Percentiles rank a stretch among this genome's conserved stretches.
These are phyloP conservation scores for Orchesellides sinensis DNA, from an alignment of 2,888 invertebrate genomes.

Conservation along the genomic window DNA sequence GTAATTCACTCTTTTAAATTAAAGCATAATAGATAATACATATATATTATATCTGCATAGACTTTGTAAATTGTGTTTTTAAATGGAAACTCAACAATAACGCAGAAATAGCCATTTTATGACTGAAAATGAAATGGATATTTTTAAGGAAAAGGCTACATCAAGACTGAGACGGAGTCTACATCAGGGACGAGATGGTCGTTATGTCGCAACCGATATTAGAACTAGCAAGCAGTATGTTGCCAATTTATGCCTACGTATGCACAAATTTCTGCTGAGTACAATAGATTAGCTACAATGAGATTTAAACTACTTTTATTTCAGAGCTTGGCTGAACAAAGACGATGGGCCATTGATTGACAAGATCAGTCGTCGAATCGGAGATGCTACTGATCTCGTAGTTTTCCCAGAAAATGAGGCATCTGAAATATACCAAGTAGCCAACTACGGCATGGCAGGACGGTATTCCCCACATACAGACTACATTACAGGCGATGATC, in stretches of 20 bases:
- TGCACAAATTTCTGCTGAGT: neutral
- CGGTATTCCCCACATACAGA: conserved; percentile 75
- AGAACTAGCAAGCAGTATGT: conserved; percentile 75
- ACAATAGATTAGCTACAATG: neutral
- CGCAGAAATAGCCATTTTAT: conserved; percentile 70
- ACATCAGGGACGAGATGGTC: conserved; percentile 74
- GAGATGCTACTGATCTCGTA: conserved; percentile 70
- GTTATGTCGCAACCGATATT: conserved; percentile 74
- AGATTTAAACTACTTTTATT: neutral
- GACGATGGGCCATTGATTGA: conserved; percentile 71
- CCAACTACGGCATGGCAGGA: conserved; percentile 76
- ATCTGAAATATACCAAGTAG: conserved; percentile 75
- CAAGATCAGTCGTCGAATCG: conserved; percentile 69
- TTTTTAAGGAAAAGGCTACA: conserved; percentile 72
- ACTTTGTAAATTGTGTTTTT: neutral
- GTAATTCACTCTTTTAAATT: neutral
- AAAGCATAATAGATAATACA: neutral
- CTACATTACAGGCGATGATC: conserved; percentile 72
- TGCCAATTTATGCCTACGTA: neutral
- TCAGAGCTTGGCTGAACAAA: conserved; percentile 75
- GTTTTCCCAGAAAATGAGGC: conserved; percentile 74
- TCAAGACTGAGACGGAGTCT: conserved; percentile 72
- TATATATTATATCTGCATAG: neutral
- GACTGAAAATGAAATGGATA: conserved; percentile 72
- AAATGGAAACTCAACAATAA: too few relatives aligned